Percentiles rank a stretch among this genome's conserved stretches.
Conservation (phyloP, 2,888 invertebrate genomes). For the Cyclophora albipunctata region DNA sequence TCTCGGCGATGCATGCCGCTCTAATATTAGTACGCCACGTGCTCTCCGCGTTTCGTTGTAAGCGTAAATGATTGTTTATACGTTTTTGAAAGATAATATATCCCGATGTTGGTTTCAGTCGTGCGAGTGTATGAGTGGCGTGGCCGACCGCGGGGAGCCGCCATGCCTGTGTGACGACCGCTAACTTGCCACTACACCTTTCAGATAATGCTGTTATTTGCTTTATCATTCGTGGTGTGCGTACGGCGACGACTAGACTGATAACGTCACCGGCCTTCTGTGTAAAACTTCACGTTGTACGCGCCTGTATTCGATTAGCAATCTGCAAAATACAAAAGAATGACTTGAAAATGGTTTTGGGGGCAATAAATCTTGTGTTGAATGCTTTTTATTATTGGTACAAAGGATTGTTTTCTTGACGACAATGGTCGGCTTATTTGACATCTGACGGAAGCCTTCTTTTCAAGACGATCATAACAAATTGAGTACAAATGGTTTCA, state of each 20-base stretch:
- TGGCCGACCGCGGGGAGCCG: constrained; percentile 37
- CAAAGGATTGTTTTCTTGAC: background rate
- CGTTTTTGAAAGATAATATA: constrained; percentile 28
- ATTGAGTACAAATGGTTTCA: background rate
- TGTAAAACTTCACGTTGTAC: constrained; percentile 21
- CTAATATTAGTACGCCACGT: constrained; percentile 67
- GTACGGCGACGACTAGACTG: constrained; percentile 29
- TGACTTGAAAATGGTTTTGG: background rate
- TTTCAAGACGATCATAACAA: background rate
- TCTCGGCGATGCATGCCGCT: constrained; percentile 36
- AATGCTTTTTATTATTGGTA: background rate
- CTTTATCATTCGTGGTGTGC: constrained; percentile 49
- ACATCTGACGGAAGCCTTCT: background rate
- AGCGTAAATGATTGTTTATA: constrained; percentile 47
- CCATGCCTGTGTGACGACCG: constrained; percentile 33
- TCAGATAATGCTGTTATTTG: constrained; percentile 43
- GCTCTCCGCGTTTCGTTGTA: constrained; percentile 54
- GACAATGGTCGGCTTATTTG: background rate
- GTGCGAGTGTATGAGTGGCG: constrained; percentile 27
- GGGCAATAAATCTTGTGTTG: background rate
- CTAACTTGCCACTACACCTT: constrained; percentile 16
- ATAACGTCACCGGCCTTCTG: constrained; percentile 45
- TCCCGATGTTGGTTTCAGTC: constrained; percentile 56
- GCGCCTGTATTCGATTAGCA: background rate
- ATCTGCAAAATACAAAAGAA: background rate